A percentile compares a stretch with the other conserved stretches of the same genome.
Evolutionary conservation across 2,113 vertebrate genomes (phyloP).

Genomic region (Dryoscopus gambensis): DNA sequence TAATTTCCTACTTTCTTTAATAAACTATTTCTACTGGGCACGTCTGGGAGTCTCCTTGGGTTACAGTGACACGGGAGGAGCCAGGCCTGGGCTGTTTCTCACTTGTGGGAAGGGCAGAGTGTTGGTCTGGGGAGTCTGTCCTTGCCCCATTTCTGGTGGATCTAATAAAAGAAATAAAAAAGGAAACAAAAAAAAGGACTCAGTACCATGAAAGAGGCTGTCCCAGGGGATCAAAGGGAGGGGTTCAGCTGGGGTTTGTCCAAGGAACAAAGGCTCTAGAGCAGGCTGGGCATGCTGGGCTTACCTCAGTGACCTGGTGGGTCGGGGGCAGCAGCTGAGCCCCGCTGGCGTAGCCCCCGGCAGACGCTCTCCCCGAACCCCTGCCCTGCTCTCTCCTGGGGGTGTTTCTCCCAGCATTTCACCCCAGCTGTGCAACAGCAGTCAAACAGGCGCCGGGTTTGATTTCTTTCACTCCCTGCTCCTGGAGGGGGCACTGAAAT

Average conservation of each 20-base stretch:
- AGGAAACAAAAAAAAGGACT: no score
- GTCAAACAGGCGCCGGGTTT: neutral
- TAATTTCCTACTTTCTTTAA: conserved; percentile 45
- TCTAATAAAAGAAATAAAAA: no score
- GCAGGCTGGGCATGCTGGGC: no score
- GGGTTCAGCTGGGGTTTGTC: no score
- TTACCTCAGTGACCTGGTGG: no score
- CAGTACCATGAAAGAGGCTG: no score
- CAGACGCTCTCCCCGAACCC: neutral
- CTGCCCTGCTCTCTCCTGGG: neutral
- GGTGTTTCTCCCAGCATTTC: neutral
- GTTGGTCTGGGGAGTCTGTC: no score
- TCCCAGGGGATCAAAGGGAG: no score
- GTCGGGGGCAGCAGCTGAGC: no score
- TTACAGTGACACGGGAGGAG: neutral
- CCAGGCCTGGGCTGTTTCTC: neutral
- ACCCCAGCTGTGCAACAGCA: neutral
- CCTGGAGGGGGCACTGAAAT: neutral
- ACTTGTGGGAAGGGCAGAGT: neutral
- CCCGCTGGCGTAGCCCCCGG: no score
- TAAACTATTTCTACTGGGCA: conserved; percentile 47
- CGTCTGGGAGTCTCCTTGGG: neutral
- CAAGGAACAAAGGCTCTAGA: no score
- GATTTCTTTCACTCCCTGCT: neutral
- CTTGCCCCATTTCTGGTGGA: no score